Base-by-base conservation (phyloP, 2,113 vertebrate species). In the Lagopus muta region DNA sequence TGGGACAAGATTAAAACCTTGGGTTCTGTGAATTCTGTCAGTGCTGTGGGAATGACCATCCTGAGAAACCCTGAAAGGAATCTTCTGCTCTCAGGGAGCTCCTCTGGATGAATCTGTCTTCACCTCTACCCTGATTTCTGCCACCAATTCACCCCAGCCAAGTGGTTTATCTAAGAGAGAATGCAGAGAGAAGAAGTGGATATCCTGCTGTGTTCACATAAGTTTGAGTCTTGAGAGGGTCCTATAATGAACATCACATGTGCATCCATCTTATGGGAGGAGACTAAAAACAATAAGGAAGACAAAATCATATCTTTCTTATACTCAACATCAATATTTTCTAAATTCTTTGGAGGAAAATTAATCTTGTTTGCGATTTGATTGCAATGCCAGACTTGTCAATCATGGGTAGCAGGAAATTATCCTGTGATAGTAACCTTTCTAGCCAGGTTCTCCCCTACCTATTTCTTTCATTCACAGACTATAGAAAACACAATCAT, bases 181-280 rank as follows among this genome's bases (percentile, higher is more conserved):
- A 76, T 64, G 7, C 2, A 9, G 6, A 82, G 45, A 75, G 27
- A 77, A 34, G 19, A 55, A 5, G 7, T 27, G 8, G 5, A 13
- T 65, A 42, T 4, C 11, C 19, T 66, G 19, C 25, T 48, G 4
- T 22, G 1, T 61, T 91, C 9, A 25, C 0, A 0, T 5, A 67
- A 3, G 17, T 67, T 77, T 16, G 52, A 61, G 10, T 67, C 42
- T 42, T 58, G 9, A 64, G 25, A 89, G 13, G 11, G 32, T 77
- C 52, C 15, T 45, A 70, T 54, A 61, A 38, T 21, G 8, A 66
- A 4, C 24, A n/a, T 8, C 19, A 5, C 7, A 6, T 4, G 11
- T 73, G 71, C 34, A 38, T 74, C n/a, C 8, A 5, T 16, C 32
- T 61, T 43, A 4, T 34, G 30, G 6, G 9, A 70, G 14, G 22